Conservation (phyloP, 2,113 vertebrate species). For the Solea solea region DNA sequence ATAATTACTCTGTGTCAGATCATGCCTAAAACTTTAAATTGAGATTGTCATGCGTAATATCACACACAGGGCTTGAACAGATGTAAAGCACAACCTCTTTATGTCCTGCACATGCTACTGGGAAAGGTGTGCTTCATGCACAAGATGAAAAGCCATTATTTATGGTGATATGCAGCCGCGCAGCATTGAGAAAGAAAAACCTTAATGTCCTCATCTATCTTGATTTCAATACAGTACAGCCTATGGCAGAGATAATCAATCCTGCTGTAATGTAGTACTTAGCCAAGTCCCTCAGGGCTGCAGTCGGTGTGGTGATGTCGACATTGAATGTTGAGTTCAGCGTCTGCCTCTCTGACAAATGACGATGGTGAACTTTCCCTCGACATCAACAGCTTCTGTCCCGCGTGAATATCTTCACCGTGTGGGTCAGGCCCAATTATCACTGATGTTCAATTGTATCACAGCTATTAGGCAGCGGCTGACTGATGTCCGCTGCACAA, state of each 20-base stretch:
- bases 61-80: conserved; percentile 10
- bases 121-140: conserved; percentile 5
- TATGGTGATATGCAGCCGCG: conserved; percentile 2
- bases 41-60: conserved; percentile 55
- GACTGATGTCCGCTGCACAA: conserved; percentile 79
- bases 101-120: not conserved
- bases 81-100: not conserved
- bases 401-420: conserved; percentile 64
- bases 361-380: conserved; percentile 65
- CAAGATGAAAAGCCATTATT: conserved; percentile 12
- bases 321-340: conserved; percentile 42
- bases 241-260: conserved; percentile 62
- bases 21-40: conserved; percentile 72
- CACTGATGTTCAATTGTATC: conserved; percentile 78
- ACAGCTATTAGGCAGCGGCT: conserved; percentile 67
- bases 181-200: conserved; percentile 26
- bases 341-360: conserved; percentile 65
- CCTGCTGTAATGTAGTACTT: conserved; percentile 65
- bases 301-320: conserved; percentile 29
- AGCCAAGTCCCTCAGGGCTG: conserved; percentile 50
- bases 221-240: conserved; percentile 51
- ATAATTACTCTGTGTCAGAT: conserved; percentile 74
- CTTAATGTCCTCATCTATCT: conserved; percentile 55
- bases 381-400: conserved; percentile 65
- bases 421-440: conserved; percentile 75